A percentile compares a stretch with the other conserved stretches of the same genome.
phyloP scores from a whole-genome alignment of 2,113 vertebrate species.

The Sylvia atricapilla region DNA sequence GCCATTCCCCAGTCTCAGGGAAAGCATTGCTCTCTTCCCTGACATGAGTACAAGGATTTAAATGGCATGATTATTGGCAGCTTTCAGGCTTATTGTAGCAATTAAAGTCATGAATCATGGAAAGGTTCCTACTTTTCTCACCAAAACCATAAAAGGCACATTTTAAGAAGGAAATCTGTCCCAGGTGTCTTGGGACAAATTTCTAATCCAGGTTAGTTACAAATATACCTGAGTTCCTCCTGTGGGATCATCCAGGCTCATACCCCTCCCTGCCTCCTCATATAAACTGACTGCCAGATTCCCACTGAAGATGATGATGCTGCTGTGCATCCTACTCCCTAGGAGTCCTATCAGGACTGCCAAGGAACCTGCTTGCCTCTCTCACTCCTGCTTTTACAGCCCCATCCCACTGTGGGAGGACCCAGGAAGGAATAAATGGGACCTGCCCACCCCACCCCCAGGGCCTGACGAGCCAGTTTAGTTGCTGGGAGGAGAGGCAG shows the following conservation, averaged over 20 bases:
- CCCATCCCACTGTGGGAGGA: neutral
- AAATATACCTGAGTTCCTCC: neutral
- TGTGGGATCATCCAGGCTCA: neutral
- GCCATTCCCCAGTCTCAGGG: neutral
- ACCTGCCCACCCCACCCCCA: neutral
- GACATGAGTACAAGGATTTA: neutral
- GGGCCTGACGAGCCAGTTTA: neutral
- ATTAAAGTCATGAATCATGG: neutral
- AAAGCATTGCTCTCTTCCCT: neutral
- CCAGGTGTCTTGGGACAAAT: neutral
- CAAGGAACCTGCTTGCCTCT: neutral
- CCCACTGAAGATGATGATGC: rapidly evolving
- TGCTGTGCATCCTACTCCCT: neutral
- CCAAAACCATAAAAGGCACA: neutral
- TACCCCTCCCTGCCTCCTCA: neutral
- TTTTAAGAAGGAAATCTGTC: neutral
- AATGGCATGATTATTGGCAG: neutral
- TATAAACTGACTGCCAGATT: neutral
- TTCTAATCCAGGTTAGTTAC: neutral
- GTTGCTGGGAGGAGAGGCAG: neutral
- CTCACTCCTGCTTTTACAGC: neutral
- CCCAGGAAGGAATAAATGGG: neutral
- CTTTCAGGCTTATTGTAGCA: neutral
- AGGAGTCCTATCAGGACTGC: neutral
- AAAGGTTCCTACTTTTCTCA: neutral